These are phyloP conservation scores for Ispidina picta DNA, from an alignment of 2,797 vertebrate genomes.

Conservation along the genomic window DNA sequence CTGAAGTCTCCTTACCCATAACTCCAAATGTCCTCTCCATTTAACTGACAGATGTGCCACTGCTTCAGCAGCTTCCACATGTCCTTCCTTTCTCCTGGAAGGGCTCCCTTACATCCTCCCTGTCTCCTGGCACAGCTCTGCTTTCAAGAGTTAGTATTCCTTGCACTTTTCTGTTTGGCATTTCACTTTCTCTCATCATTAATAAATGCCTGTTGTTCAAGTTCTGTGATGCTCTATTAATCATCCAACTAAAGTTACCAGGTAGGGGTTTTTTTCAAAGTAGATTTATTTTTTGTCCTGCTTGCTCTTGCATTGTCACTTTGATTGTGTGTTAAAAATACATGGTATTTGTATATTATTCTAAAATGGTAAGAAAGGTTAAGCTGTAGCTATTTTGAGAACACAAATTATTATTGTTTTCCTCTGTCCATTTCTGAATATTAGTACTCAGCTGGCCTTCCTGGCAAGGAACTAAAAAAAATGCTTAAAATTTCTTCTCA, in stretches of 20 bases:
- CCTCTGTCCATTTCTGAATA: not conserved
- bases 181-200: slow-evolving; percentile 9
- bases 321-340: not conserved
- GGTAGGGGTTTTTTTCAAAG: not conserved
- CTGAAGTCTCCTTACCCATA: not conserved
- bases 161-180: slow-evolving; percentile 12
- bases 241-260: not conserved
- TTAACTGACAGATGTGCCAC: not conserved
- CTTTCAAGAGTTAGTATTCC: slow-evolving; percentile 38
- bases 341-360: not conserved
- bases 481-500: not conserved
- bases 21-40: slow-evolving; percentile 21
- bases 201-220: slow-evolving; percentile 27
- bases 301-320: not conserved
- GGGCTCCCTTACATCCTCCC: not conserved
- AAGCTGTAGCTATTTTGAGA: not conserved
- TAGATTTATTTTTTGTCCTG: not conserved
- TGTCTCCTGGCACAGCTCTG: slow-evolving; percentile 9
- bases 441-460: not conserved
- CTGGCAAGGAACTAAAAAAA: not conserved
- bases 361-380: not conserved
- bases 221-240: not conserved
- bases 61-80: not conserved
- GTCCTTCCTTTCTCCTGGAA: slow-evolving; percentile 33
- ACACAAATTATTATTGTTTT: not conserved